A percentile compares a stretch with the other conserved stretches of the same genome.
These are phyloP conservation scores for Stomorhina lunata DNA, from an alignment of 2,888 invertebrate species.

Conservation along the genomic window DNA sequence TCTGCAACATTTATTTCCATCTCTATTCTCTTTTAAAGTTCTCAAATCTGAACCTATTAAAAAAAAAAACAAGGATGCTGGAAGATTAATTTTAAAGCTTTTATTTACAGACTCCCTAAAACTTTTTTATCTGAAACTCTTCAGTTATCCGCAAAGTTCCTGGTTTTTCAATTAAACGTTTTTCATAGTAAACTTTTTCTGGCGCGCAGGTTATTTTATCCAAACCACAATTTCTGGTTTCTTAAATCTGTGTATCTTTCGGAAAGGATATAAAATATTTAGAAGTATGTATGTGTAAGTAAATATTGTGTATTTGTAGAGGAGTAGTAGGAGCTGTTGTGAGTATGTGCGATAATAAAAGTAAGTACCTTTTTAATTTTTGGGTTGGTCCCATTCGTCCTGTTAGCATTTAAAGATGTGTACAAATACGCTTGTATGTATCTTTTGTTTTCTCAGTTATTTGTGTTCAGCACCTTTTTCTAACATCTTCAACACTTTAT, in stretches of 20 bases:
- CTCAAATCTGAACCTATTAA: not conserved
- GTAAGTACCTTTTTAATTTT: slow-evolving; percentile 42
- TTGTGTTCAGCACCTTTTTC: slow-evolving; percentile 26
- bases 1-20: not conserved
- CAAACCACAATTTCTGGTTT: slow-evolving; percentile 15
- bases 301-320: too few relatives aligned
- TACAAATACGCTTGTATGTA: slow-evolving; percentile 31
- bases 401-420: slow-evolving; percentile 48
- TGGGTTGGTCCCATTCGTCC: slow-evolving; percentile 67
- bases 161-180: not conserved
- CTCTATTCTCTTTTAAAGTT: not conserved
- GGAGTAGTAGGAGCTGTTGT: too few relatives aligned
- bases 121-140: slow-evolving; percentile 25
- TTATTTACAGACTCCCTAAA: not conserved
- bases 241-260: not conserved
- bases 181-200: slow-evolving; percentile 30
- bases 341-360: not conserved
- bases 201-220: slow-evolving; percentile 62
- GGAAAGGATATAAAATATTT: not conserved
- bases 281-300: not conserved
- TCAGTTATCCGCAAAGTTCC: slow-evolving; percentile 21
- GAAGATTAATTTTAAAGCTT: slow-evolving; percentile 37
- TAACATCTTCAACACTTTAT: slow-evolving; percentile 15
- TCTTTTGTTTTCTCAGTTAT: slow-evolving; percentile 56
- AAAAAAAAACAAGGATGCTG: slow-evolving; percentile 29